Conservation (phyloP, 2,888 invertebrate species). For the Coronaproctus castanopsis region DNA sequence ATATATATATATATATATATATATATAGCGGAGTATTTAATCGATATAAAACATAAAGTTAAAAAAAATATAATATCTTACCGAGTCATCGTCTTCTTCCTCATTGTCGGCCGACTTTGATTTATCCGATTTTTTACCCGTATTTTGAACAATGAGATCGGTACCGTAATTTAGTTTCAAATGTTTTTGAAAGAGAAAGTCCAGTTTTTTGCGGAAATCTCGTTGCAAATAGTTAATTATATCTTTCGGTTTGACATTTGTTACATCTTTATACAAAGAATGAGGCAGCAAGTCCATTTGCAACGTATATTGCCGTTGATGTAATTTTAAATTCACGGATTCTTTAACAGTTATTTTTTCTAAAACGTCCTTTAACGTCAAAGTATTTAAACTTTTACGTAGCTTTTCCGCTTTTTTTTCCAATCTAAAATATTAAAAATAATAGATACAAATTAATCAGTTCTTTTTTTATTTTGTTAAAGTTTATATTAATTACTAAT, state of each 20-base stretch:
- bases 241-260: constrained; percentile 18
- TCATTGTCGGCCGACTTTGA: not conserved
- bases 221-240: constrained; percentile 44
- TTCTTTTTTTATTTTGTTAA: not conserved
- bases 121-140: not conserved
- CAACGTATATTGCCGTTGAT: constrained; percentile 25
- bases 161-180: constrained; percentile 7
- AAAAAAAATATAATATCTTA: too few species aligned
- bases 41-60: too few species aligned
- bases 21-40: too few species aligned
- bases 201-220: constrained; percentile 42
- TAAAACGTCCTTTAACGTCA: constrained; percentile 57
- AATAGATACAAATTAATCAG: not conserved
- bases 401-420: constrained; percentile 42
- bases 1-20: too few species aligned
- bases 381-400: constrained; percentile 49
- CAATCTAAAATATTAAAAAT: constrained; percentile 25
- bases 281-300: constrained; percentile 15
- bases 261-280: constrained; percentile 15
- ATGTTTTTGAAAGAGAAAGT: constrained; percentile 19
- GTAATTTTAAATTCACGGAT: constrained; percentile 34
- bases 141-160: constrained; percentile 6
- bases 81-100: not conserved
- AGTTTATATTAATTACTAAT: not conserved
- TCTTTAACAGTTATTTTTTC: constrained; percentile 44